Base-by-base conservation (phyloP, 2,797 vertebrate species). In the Vultur gryphus region DNA sequence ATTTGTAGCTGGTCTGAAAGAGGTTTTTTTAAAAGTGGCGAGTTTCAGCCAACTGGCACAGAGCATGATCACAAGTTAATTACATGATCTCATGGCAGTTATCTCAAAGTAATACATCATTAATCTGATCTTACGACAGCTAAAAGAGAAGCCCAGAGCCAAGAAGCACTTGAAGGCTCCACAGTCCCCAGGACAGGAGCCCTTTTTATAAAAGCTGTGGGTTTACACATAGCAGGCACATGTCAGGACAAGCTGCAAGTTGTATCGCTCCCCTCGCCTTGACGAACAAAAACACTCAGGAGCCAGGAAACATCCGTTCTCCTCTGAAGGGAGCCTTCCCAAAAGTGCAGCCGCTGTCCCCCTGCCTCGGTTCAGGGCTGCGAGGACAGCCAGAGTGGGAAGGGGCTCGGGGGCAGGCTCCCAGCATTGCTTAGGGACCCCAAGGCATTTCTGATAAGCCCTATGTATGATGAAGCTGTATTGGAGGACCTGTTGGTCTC, bases 31-130 rank as follows among this genome's bases (percentile, higher is more conserved):
- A 6, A 75, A 95, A 94, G 64, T 8, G 2, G 41, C 0, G 2
- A 25, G 55, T 79, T 94, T 92, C 66, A 86, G 77, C 43, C 65
- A 87, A 8, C 84, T 93, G 93, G 89, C 94, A 79, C 23, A 7
- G 70, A 75, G 25, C 39, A 43, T 14, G 31, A 90, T 95, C 94
- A 76, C 89, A 80, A 90, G 80, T 84, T 87, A 97, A 93, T 92
- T 73, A 84, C 77, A 94, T 92, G 89, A 96, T 87, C 91, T 96
- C 93, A 89, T 73, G 84, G 80, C 84, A 87, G 65, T 93, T 95
- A 96, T 93, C 95, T 95, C 0, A 0, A 97, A 89, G 90, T 95
- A 96, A 90, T 92, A 91, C 81, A 84, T 91, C 94, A 95, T 93
- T 95, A 95, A 93, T 95, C 92, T 94, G 75, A 91, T 87, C 55